Evolutionary conservation across 2,797 vertebrate species (phyloP).

Genomic region (Xerus rutilus): DNA sequence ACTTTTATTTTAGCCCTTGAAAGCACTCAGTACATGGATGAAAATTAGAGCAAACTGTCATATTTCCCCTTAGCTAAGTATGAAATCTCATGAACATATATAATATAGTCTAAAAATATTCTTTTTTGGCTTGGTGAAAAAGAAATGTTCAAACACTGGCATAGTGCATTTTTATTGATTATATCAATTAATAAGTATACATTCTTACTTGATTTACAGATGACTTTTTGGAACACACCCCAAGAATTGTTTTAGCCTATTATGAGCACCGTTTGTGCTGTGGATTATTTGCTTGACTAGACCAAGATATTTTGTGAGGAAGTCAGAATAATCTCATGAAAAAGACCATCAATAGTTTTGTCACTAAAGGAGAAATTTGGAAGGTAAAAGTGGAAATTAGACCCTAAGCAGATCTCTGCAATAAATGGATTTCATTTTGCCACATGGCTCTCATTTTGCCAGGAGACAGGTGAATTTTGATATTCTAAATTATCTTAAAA

Average conservation of each 20-base stretch:
- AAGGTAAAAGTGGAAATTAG: neutral
- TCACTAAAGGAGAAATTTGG: neutral
- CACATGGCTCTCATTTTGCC: neutral
- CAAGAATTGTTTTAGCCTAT: neutral
- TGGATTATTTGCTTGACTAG: neutral
- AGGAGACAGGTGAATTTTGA: neutral
- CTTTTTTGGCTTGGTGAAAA: neutral
- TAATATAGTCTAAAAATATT: neutral
- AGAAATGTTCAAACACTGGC: neutral
- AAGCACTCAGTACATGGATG: neutral
- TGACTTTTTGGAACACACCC: neutral
- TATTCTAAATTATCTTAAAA: neutral
- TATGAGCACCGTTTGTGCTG: neutral
- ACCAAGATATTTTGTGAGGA: neutral
- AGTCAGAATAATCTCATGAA: neutral
- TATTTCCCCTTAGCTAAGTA: neutral
- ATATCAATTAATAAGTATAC: neutral
- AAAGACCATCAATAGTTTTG: neutral
- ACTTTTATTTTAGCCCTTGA: neutral
- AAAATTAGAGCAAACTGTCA: neutral
- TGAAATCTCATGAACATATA: neutral
- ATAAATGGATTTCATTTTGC: neutral
- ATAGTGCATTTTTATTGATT: neutral
- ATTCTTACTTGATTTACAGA: neutral
- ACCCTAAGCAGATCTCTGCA: neutral